Evolutionary conservation across 2,797 vertebrate genomes (phyloP), one percentile per base, ranked within the genome.

Genomic region (Hippopotamyrus pictus): DNA sequence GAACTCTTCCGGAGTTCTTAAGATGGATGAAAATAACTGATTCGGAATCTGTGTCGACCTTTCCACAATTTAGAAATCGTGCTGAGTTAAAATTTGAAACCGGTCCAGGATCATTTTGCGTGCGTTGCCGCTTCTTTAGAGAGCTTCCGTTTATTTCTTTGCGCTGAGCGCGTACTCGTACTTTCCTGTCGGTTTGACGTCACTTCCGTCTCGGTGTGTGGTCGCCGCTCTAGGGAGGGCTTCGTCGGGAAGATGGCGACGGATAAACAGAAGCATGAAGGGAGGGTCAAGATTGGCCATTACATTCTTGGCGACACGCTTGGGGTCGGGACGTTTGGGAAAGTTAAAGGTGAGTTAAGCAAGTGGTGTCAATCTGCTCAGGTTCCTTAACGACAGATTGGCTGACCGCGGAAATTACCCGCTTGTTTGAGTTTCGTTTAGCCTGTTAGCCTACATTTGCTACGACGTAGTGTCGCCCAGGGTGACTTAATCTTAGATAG

Each of bases 241-340:
- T 94, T 95, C 94, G 95, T 96, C 95, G 94, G 96, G 93, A 99
- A 98, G 96, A 99, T 99, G 98, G 97, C 98, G 97, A 96, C 98
- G 93, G 97, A 99, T 92, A 99, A 99, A 96, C 95, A 95, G 92
- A 98, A 98, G 91, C 96, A 97, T 94, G 97, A 98, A 95, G 98
- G 98, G 92, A 97, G 98, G 94, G 97, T 99, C 92, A 99, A 99
- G 96, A 99, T 99, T 0, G 98, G 98, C 90, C 98, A 99, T 91
- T 99, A 99, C 90, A 98, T 99, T 90, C 92, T 99, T 37, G 98
- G 98, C 19, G 98, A 99, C 91, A 99, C 98, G 11, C 96, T 99
- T 3, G 98, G 98, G 51, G 98, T 99, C 88, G 98, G 98, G 87
- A 99, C 98, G 29, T 99, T 99, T 91, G 98, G 98, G 79, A 99